Evolutionary conservation across 2,113 vertebrate species (phyloP), one percentile per base, ranked within the genome.

Genomic region (Cryptomyrus ogoouensis): DNA sequence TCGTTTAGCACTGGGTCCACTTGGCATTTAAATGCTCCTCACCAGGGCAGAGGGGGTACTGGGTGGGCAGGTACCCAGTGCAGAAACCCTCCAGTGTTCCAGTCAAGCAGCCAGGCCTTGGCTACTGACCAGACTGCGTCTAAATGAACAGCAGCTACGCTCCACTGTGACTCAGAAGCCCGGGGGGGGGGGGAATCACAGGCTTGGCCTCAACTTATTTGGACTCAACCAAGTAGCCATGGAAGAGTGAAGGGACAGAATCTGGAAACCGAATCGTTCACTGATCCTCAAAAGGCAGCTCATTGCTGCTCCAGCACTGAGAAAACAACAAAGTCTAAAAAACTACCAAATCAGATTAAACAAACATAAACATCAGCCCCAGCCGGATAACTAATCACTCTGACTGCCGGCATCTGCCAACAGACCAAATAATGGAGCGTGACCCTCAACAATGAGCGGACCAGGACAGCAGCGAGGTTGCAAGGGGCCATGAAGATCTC

Each of bases 1-100:
- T 97, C 97, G 96, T 95, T 96, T 96, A 97, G 97, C 96, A 96
- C 97, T 97, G 97, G 97, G 97, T 97, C 96, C 88, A 93, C 93
- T 93, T 95, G 95, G 96, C 96, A 97, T 96, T 96, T 94, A 97
- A 97, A 94, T 94, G 94, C 96, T 96, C 96, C 95, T 95, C 96
- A 94, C 95, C 1, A 5, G 35, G 74, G 17, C 13, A 19, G 74
- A 95, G 94, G 94, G 95, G 94, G 95, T 7, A 94, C 93, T 95
- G 95, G 95, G 95, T 3, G 94, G 93, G 91, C 95, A 93, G 92
- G 90, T 94, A 96, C 97, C 96, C 97, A 94, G 93, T 90, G 92
- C 91, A 91, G 94, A 95, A 95, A 95, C 93, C 94, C 74, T 92
- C 92, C 91, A 91, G 91, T 94, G 39, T 94, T 95, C 94, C 94